Base-by-base conservation (phyloP, 1,140 invertebrate species). In the Oncopodura yosiiana region DNA sequence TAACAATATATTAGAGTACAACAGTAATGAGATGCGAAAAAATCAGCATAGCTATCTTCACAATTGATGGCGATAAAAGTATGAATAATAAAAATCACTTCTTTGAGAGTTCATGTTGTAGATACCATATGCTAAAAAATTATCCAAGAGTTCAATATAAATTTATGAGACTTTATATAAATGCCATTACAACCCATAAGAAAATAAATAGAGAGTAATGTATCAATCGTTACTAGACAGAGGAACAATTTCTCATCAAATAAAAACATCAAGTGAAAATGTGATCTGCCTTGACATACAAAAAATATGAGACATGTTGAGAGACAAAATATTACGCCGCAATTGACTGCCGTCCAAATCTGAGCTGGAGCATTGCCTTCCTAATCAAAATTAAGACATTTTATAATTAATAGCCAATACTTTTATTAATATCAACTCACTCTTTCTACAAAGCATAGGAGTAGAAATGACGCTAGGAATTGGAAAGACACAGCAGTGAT, bases 171-270 rank as follows among this genome's bases (percentile, higher is more conserved):
- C n/a, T n/a, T 56, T 48, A 56, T 56, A 56, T 56, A 45, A 56
- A 56, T 8, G 54, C 54, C 54, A 56, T 56, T 9, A 56, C 54
- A 36, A 56, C 34, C 46, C 46, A 56, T 49, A 56, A 48, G n/a
- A 38, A 56, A 56, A 45, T 56, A 56, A 49, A 56, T 56, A 27
- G 54, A 56, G 23, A 56, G 54, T n/a, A 56, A 39, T 11, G 54
- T 37, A 26, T 56, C 54, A 21, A 45, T 34, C n/a, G 54, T 50
- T 18, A 56, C 21, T n/a, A 56, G 48, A 39, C 27, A 44, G 14
- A 56, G 54, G 48, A 49, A 56, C 14, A 56, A 34, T 9, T 49
- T 56, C 37, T 56, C 54, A 38, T 56, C 54, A 14, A 51, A 50
- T 6, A 27, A 39, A 24, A 44, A 56, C 16, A 44, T 42, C 21